Evolutionary conservation across 1,140 invertebrate species (phyloP), one percentile per base, ranked within the genome.

Genomic region (Choristoneura fumiferana): DNA sequence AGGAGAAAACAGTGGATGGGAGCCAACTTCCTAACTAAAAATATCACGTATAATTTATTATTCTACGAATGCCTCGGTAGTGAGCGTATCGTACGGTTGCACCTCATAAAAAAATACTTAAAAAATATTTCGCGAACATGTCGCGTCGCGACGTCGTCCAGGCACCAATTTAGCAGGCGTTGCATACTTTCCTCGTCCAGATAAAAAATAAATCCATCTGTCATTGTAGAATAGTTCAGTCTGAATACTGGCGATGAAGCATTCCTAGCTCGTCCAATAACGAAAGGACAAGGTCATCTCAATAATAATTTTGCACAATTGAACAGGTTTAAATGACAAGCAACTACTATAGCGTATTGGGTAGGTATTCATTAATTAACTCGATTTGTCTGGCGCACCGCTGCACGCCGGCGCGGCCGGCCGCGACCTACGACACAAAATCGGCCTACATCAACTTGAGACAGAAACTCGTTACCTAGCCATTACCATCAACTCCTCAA

Each of bases 31-130:
- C 71, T 79, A 70, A 85, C 77, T 81, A n/a, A 84, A 85, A 88
- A 85, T 88, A 84, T 80, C 83, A 68, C 69, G 73, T 82, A 82
- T 86, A 86, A 86, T 82, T 86, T 84, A 88, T 88, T 78, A 81
- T 82, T 85, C 82, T 85, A 81, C 78, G 68, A 77, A 83, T 85
- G 72, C 68, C 67, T 81, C 64, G 29, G 58, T 67, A 70, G 72
- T 82, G 78, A 86, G 68, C 63, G 62, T 76, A 65, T 63, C 66
- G 61, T 76, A 78, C 76, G 77, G 74, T 84, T 88, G 83, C 83
- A 88, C 78, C 73, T 87, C 81, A 77, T 86, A 84, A 84, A 87
- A 88, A 82, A 68, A 85, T 75, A 81, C 57, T 76, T 71, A 73
- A 78, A 79, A 78, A 81, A 77, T 76, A 69, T 75, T 81, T 78